Evolutionary conservation across 2,113 vertebrate species (phyloP).

Genomic region (Mormyrus iriodes): DNA sequence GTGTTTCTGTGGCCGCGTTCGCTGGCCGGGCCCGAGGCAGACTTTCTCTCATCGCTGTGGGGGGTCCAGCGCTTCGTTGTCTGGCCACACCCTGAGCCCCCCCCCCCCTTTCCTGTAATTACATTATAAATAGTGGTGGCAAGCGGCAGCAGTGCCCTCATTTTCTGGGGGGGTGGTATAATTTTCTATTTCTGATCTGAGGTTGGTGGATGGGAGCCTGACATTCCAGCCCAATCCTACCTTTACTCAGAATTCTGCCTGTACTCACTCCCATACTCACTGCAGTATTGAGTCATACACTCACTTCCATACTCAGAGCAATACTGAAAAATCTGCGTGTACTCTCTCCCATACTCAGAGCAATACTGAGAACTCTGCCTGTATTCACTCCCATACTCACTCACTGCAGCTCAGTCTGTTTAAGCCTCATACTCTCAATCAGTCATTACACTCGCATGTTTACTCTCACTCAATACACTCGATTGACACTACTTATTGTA

Average conservation of each 20-base stretch:
- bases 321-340: neutral
- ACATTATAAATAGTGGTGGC: conserved; percentile 24
- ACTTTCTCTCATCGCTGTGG: neutral
- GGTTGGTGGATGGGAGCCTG: conserved; percentile 28
- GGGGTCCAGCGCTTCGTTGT: neutral
- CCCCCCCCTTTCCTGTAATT: conserved; percentile 14
- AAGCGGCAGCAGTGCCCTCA: conserved; percentile 24
- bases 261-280: neutral
- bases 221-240: conserved; percentile 16
- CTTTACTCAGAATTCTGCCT: neutral
- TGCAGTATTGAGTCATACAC: neutral
- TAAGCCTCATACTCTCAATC: neutral
- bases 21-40: no score
- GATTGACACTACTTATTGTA: neutral
- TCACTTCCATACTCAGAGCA: neutral
- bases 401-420: neutral
- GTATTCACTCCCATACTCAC: no score
- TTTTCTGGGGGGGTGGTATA: conserved; percentile 30
- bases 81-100: neutral
- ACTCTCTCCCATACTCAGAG: neutral
- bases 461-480: neutral
- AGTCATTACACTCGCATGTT: neutral
- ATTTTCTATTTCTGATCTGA: conserved; percentile 27
- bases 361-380: no score
- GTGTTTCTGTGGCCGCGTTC: neutral